Evolutionary conservation across 2,113 vertebrate species (phyloP), one percentile per base, ranked within the genome.

Genomic region (Hemibagrus wyckioides): DNA sequence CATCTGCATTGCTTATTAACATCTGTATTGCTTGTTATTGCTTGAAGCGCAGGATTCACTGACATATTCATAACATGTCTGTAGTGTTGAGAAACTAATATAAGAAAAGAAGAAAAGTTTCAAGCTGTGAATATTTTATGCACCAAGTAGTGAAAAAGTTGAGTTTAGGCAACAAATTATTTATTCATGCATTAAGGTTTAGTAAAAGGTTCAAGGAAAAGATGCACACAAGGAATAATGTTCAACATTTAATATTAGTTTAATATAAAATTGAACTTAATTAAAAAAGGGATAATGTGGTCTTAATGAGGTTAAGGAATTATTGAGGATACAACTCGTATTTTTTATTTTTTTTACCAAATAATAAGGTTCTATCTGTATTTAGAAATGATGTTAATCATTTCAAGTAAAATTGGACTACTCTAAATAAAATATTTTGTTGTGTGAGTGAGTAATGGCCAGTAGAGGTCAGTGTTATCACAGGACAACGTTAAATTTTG

Each of bases 381-480:
- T 73, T 41, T 73, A 0, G 21, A 39, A 6, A 41, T 41, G 41
- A 39, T 44, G 23, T 75, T 13, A 44, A 75, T 28, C 13, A 48
- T 75, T 2, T 71, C 17, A 39, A 71, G 63, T 33, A 36, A 17
- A 41, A 25, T 41, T 11, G 19, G 15, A 41, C 15, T 65, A 23
- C 6, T 23, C 23, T 23, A 30, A 48, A 65, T 23, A 10, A 48
- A 65, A 44, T 50, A 9, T 14, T 33, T 30, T 67, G 7, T 25
- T 41, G 61, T 61, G 69, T 84, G 19, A 39, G 44, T 56, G n/a
- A 11, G 13, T 13, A 28, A 33, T 39, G 50, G 1, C 79, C 90
- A 86, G 84, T 65, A 88, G 89, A 86, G 79, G 90, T 63, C 90
- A 90, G 87, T 80, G 57, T 84, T 82, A 81, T 71, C 52, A 28